Evolutionary conservation across 2,888 invertebrate genomes (phyloP).

Genomic region (Pimpla rufipes): DNA sequence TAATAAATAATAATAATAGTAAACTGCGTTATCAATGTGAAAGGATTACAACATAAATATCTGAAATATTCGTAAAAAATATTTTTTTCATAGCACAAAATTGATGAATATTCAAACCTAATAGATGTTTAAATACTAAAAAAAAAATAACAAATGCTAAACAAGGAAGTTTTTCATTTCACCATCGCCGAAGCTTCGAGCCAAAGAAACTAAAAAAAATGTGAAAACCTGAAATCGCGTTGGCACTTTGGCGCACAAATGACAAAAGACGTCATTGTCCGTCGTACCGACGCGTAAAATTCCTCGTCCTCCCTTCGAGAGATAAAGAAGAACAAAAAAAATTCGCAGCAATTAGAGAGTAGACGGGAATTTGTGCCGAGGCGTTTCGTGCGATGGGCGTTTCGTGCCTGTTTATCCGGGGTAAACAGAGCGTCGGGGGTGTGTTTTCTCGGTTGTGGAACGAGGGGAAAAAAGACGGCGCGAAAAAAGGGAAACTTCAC

Average conservation of each 20-base stretch:
- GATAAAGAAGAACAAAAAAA: slow-evolving; percentile 23
- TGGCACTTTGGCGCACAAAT: background rate
- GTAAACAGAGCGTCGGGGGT: slow-evolving; percentile 71
- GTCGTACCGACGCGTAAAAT: background rate
- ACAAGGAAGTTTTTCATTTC: background rate
- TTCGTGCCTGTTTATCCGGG: slow-evolving; percentile 73
- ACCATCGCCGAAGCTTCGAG: background rate
- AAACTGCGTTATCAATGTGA: no score
- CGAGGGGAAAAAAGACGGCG: slow-evolving; percentile 20
- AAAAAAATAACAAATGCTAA: background rate
- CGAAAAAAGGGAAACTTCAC: slow-evolving; percentile 64
- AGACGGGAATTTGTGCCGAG: slow-evolving; percentile 36
- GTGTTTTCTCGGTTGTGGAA: slow-evolving; percentile 64
- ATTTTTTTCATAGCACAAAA: no score
- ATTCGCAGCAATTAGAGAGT: slow-evolving; percentile 71
- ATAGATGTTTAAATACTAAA: no score
- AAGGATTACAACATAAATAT: no score
- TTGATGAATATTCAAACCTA: no score
- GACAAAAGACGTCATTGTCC: slow-evolving; percentile 29
- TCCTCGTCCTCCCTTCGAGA: background rate
- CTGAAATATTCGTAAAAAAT: no score
- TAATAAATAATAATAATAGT: no score
- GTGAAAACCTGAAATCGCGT: background rate
- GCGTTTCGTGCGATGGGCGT: slow-evolving; percentile 59
- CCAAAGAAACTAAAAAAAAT: background rate